These are phyloP conservation scores for Atrichornis clamosus DNA, from an alignment of 2,113 vertebrate species.

Conservation along the genomic window DNA sequence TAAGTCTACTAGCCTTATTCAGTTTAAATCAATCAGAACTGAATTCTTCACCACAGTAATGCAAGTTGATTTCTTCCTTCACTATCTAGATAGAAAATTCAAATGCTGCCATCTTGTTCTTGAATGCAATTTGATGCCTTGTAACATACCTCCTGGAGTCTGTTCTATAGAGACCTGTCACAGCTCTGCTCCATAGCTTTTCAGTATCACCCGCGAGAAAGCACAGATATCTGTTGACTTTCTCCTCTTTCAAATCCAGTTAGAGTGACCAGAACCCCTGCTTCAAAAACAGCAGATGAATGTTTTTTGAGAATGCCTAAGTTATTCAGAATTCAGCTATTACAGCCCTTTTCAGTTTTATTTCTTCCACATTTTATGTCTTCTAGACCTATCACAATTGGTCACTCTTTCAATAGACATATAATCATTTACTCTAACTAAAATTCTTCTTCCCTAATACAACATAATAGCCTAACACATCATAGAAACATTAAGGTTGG, in stretches of 20 bases:
- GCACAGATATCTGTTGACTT: neutral
- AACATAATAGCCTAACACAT: neutral
- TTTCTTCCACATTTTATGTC: neutral
- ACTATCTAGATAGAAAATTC: neutral
- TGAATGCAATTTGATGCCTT: neutral
- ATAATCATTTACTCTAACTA: neutral
- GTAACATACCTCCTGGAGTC: neutral
- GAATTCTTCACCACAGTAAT: neutral
- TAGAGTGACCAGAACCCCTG: neutral
- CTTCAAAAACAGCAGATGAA: neutral
- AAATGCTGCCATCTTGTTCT: neutral
- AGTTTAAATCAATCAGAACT: neutral
- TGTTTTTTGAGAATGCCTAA: fast-evolving
- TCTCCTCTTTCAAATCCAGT: neutral
- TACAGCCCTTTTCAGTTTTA: neutral
- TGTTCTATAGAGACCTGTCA: neutral
- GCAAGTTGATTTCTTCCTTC: neutral
- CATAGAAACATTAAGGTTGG: neutral
- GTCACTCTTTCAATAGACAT: neutral
- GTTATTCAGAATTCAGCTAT: neutral
- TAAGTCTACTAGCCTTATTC: neutral
- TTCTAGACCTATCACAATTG: neutral
- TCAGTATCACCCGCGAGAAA: neutral
- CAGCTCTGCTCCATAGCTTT: fast-evolving
- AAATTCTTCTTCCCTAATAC: neutral